Conservation (phyloP, 2,888 invertebrate genomes). For the Drosophila macrospina region DNA sequence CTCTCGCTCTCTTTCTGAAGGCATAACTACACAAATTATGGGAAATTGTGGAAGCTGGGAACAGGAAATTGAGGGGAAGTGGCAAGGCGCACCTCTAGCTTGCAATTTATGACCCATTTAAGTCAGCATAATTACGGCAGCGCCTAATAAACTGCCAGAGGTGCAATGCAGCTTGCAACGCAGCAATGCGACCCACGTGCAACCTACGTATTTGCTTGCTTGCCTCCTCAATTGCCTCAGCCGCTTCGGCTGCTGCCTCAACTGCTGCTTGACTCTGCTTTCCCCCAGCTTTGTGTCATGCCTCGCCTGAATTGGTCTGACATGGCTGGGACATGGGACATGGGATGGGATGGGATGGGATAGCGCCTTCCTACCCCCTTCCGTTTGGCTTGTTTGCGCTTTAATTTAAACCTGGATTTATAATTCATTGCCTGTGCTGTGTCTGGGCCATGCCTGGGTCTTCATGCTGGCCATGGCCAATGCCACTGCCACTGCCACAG, state of each 20-base stretch:
- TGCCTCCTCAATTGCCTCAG: constrained; percentile 5
- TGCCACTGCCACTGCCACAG: constrained; percentile 37
- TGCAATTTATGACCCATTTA: constrained; percentile 83
- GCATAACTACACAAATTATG: constrained; percentile 39
- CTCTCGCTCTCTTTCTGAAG: not conserved
- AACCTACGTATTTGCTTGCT: constrained; percentile 32
- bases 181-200: constrained; percentile 50
- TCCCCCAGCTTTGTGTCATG: constrained; percentile 32
- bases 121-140: constrained; percentile 82
- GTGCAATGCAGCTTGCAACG: constrained; percentile 33
- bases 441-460: constrained; percentile 27
- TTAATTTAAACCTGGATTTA: constrained; percentile 82
- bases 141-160: constrained; percentile 67
- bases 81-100: constrained; percentile 47
- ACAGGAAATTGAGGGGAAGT: constrained; percentile 24
- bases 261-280: constrained; percentile 3
- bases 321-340: too few species aligned
- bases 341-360: constrained; percentile 4
- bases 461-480: constrained; percentile 25
- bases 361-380: constrained; percentile 4
- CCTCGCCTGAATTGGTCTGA: constrained; percentile 26
- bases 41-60: constrained; percentile 16
- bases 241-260: not conserved
- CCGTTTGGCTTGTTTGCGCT: constrained; percentile 51
- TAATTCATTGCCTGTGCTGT: constrained; percentile 74